phyloP scores from a whole-genome alignment of 2,888 invertebrate species.

The Xanthostigma xanthostigma region DNA sequence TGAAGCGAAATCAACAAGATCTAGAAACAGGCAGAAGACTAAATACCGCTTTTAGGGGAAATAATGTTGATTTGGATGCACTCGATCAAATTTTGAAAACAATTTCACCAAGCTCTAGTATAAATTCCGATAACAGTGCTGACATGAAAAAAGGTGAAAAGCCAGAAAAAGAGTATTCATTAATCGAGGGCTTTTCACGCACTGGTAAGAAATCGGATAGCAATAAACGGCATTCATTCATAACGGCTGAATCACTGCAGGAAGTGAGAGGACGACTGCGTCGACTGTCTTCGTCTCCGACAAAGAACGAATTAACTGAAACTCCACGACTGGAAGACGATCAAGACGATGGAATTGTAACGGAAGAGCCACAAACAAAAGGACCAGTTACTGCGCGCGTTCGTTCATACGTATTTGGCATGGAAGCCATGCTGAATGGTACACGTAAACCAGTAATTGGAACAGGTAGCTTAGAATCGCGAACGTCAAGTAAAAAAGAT shows the following conservation, averaged over 20 bases:
- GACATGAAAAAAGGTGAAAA: slow-evolving; percentile 17
- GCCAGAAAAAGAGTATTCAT: slow-evolving; percentile 11
- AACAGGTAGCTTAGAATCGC: slow-evolving; percentile 32
- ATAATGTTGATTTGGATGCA: slow-evolving; percentile 36
- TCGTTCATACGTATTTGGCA: slow-evolving; percentile 30
- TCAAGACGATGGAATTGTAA: slow-evolving; percentile 31
- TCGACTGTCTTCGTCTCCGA: slow-evolving; percentile 34
- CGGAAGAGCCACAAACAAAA: slow-evolving; percentile 25
- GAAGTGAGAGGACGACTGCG: slow-evolving; percentile 41
- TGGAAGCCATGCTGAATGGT: slow-evolving; percentile 25
- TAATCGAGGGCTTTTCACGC: no score
- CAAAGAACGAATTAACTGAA: slow-evolving; percentile 10
- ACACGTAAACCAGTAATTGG: slow-evolving; percentile 21
- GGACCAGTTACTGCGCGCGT: slow-evolving; percentile 20
- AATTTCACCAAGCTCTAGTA: slow-evolving; percentile 23
- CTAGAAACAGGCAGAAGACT: slow-evolving; percentile 37
- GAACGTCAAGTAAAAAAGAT: slow-evolving; percentile 26
- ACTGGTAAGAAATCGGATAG: not conserved
- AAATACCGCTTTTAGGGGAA: slow-evolving; percentile 35
- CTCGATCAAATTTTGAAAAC: slow-evolving; percentile 33
- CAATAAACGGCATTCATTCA: slow-evolving; percentile 31
- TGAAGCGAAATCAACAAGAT: slow-evolving; percentile 36
- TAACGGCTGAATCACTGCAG: slow-evolving; percentile 42
- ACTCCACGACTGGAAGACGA: slow-evolving; percentile 15
- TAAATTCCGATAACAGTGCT: slow-evolving; percentile 15